Evolutionary conservation across 35 echinoderm and acorn worm genomes (phyloP).

Genomic region (Apostichopus japonicus): DNA sequence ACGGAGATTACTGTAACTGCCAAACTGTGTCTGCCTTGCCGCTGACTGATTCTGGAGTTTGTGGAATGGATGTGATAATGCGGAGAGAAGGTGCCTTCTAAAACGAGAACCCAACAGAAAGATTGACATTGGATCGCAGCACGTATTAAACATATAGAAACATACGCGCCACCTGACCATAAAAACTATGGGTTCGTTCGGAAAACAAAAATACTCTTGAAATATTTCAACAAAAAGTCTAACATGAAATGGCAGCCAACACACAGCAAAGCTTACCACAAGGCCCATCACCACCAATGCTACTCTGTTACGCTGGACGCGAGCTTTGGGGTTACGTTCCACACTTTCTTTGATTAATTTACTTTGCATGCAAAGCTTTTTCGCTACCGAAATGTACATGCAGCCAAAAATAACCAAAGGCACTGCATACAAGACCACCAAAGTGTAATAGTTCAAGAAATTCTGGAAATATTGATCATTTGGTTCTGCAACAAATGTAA

Average conservation of each 20-base stretch:
- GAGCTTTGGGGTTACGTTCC: not conserved
- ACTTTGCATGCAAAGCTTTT: not conserved
- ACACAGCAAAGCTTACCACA: conserved; percentile 16
- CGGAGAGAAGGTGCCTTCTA: not conserved
- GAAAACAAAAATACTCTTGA: not conserved
- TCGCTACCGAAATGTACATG: not conserved
- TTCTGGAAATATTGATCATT: not conserved
- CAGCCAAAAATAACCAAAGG: not conserved
- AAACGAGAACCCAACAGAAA: not conserved
- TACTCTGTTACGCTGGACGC: not conserved
- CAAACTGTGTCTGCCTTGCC: no score
- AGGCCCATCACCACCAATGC: conserved; percentile 9
- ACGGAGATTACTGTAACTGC: no score
- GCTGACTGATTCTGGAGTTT: no score
- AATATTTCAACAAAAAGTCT: not conserved
- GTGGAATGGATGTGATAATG: no score
- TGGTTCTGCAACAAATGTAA: not conserved
- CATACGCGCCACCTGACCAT: not conserved
- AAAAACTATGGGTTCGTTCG: not conserved
- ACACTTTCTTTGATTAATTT: not conserved
- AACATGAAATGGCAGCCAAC: not conserved
- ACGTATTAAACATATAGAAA: not conserved
- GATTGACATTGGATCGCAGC: not conserved
- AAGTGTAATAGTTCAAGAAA: not conserved
- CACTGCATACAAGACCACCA: not conserved